Evolutionary conservation across 2,888 invertebrate genomes (phyloP), one percentile per base, ranked within the genome.

Genomic region (Pristionchus entomophagus): DNA sequence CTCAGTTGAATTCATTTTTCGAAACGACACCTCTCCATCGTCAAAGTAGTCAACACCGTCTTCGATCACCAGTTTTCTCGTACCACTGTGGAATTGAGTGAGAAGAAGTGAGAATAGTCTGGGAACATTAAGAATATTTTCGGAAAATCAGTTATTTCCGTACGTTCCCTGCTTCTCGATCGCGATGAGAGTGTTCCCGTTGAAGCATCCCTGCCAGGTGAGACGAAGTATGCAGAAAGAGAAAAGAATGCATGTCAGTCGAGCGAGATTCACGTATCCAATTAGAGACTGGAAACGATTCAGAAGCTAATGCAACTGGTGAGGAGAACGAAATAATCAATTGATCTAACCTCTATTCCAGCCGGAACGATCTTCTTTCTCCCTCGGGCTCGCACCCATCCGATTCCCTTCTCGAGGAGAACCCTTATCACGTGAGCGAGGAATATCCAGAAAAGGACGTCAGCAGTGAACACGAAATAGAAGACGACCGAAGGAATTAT

Each of bases 131-230:
- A 10, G 2, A 14, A 56, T 56, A 22, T 56, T 56, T n/a, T 8
- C 5, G 56, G n/a, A 56, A 56, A 22, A 22, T 22, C 5, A 56
- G 56, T 14, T 56, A 22, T 17, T 56, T 8, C n/a, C 73, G 41
- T 10, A 73, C 73, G 73, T 73, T 73, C 73, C 73, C 41, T 38
- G 73, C 17, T 73, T 73, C 41, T 73, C 73, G 14, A 45, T 45
- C n/a, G 73, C 26, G 4, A 73, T 73, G n/a, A 73, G 41, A 0
- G 73, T 14, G n/a, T 73, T 73, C 14, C 73, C 73, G 26, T 73
- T 73, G 73, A 73, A 73, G 26, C 41, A 26, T 3, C 73, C 73
- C 32, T 73, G 45, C 73, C 73, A 73, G 0, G 73, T 73, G 0
- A 73, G 26, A 4, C 41, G n/a, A 41, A 73, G 73, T 8, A 73